Conservation (phyloP, 2,797 vertebrate genomes). For the Chloroceryle amazona region DNA sequence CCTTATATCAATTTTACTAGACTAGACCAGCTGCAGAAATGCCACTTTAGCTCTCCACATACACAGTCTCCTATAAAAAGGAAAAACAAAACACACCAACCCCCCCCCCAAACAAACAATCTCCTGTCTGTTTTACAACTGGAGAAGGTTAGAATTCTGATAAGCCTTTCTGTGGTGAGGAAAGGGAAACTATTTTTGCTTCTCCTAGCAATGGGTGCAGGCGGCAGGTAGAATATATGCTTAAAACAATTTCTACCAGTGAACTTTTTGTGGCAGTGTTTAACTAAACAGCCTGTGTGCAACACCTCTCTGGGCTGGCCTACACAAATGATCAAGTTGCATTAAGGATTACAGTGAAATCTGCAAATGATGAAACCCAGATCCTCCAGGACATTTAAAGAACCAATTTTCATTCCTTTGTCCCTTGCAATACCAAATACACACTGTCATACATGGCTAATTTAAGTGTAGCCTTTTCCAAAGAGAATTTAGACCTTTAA, state of each 20-base stretch:
- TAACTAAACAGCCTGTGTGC: not conserved
- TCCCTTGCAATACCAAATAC: not conserved
- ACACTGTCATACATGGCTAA: not conserved
- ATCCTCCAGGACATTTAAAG: not conserved
- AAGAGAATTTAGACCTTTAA: not conserved
- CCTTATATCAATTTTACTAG: not conserved
- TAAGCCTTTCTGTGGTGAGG: not conserved
- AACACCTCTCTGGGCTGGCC: not conserved
- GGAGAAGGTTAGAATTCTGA: not conserved
- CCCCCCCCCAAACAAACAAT: not conserved
- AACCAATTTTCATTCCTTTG: not conserved
- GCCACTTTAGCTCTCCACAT: not conserved
- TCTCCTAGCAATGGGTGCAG: not conserved
- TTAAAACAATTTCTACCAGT: not conserved
- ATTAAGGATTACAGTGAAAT: not conserved
- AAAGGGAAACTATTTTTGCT: not conserved
- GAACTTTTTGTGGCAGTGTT: not conserved
- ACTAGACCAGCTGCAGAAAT: not conserved
- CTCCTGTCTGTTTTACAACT: not conserved
- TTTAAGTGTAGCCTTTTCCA: not conserved
- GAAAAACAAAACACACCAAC: too few relatives aligned
- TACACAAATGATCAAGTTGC: fast-evolving
- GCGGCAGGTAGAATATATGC: not conserved
- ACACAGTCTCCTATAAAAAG: not conserved
- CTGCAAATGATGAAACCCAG: not conserved